Percentiles rank a stretch among this genome's conserved stretches.
These are phyloP conservation scores for Pithys albifrons DNA, from an alignment of 2,113 vertebrate species.

Conservation along the genomic window DNA sequence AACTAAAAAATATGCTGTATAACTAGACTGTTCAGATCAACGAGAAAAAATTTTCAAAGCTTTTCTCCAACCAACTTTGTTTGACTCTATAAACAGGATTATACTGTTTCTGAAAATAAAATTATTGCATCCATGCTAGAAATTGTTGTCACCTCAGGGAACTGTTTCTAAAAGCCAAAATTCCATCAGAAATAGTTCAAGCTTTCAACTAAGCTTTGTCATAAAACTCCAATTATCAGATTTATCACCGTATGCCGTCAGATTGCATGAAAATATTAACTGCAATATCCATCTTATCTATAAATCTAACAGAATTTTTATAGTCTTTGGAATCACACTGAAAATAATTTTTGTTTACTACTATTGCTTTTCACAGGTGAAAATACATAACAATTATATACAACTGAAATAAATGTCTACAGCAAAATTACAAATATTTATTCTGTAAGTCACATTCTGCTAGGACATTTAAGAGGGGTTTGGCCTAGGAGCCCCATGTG, in stretches of 20 bases:
- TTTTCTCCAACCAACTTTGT: neutral
- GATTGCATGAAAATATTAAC: neutral
- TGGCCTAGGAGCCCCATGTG: neutral
- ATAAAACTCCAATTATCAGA: neutral
- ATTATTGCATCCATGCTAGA: neutral
- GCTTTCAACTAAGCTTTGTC: neutral
- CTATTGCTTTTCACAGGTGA: neutral
- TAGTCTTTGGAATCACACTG: neutral
- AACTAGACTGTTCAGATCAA: neutral
- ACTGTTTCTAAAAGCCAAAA: neutral
- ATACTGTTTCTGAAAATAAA: conserved; percentile 14
- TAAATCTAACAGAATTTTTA: neutral
- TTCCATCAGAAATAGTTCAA: neutral
- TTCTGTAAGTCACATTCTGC: neutral
- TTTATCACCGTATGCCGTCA: neutral
- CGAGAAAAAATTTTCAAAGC: neutral
- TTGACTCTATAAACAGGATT: neutral
- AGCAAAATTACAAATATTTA: neutral
- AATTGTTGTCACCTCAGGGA: neutral
- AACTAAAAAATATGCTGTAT: neutral
- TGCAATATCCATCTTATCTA: neutral
- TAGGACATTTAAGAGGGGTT: neutral
- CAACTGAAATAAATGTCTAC: neutral
- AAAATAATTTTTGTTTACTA: neutral
- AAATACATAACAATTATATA: neutral